Conservation (phyloP, 2,888 invertebrate species). For the Lasioglossum pauxillum region DNA sequence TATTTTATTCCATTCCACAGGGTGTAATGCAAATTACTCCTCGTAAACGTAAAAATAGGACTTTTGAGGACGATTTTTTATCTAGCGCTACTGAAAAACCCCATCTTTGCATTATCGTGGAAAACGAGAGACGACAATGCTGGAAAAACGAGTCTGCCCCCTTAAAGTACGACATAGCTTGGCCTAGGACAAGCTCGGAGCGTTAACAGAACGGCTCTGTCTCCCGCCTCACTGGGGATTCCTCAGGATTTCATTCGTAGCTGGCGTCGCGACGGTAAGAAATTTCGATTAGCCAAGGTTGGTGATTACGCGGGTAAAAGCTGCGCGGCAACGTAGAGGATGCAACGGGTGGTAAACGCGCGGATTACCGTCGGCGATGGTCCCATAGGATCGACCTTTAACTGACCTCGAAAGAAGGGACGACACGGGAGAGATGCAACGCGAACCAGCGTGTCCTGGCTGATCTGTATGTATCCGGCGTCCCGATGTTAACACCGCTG, state of each 20-base stretch:
- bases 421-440: conserved; percentile 50
- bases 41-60: no score
- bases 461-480: conserved; percentile 66
- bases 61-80: no score
- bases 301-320: conserved; percentile 32
- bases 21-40: no score
- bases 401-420: conserved; percentile 64
- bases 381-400: conserved; percentile 44
- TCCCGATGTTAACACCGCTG: conserved; percentile 67
- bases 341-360: conserved; percentile 54
- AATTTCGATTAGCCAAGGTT: conserved; percentile 40
- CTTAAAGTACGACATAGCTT: background rate
- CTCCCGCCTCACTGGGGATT: background rate
- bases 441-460: conserved; percentile 49
- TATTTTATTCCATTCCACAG: no score
- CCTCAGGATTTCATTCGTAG: conserved; percentile 9
- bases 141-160: no score
- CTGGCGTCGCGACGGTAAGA: conserved; percentile 20
- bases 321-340: conserved; percentile 6
- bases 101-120: no score
- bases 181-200: background rate
- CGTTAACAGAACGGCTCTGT: conserved; percentile 1
- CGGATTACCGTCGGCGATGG: conserved; percentile 49
- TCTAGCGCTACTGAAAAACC: no score
- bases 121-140: no score